Evolutionary conservation across 53 echinoderm and acorn worm species (phyloP).

Genomic region (Holothuria scabra): DNA sequence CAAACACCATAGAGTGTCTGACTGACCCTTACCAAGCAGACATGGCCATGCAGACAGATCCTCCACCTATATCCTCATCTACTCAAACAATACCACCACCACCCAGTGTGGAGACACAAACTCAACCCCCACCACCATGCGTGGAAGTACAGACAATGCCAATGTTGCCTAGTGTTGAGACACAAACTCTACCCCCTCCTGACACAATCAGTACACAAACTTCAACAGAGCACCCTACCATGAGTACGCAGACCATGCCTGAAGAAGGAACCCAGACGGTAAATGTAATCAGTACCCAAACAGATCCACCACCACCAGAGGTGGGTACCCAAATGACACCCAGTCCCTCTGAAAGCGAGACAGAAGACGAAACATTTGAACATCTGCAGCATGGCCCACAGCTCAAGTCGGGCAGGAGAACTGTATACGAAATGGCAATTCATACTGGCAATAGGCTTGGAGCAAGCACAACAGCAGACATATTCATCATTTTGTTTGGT

Average conservation of each 20-base stretch:
- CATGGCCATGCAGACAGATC: conserved; percentile 92
- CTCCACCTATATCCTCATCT: conserved; percentile 65
- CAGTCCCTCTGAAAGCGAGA: conserved; percentile 54
- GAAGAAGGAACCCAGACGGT: conserved; percentile 88
- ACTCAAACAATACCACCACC: conserved; percentile 89
- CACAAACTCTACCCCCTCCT: conserved; percentile 70
- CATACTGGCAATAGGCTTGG: conserved; percentile 93
- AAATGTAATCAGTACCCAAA: conserved; percentile 63
- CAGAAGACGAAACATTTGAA: conserved; percentile 74
- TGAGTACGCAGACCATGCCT: conserved; percentile 87
- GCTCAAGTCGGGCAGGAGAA: conserved; percentile 87
- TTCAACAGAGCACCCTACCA: conserved; percentile 66
- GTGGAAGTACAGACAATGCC: conserved; percentile 63
- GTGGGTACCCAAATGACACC: conserved; percentile 66
- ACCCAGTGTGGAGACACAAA: conserved; percentile 63
- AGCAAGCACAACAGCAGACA: conserved; percentile 92
- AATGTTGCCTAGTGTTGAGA: conserved; percentile 50
- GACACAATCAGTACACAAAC: conserved; percentile 86
- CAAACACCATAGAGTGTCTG: conserved; percentile 79
- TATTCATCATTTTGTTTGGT: conserved; percentile 89
- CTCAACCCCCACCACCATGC: conserved; percentile 68
- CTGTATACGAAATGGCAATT: conserved; percentile 90
- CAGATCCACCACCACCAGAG: conserved; percentile 63
- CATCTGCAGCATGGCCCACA: conserved; percentile 90
- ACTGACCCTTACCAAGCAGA: conserved; percentile 95